Evolutionary conservation across 2,113 vertebrate genomes (phyloP), one percentile per base, ranked within the genome.

Genomic region (Myxocyprinus asiaticus): DNA sequence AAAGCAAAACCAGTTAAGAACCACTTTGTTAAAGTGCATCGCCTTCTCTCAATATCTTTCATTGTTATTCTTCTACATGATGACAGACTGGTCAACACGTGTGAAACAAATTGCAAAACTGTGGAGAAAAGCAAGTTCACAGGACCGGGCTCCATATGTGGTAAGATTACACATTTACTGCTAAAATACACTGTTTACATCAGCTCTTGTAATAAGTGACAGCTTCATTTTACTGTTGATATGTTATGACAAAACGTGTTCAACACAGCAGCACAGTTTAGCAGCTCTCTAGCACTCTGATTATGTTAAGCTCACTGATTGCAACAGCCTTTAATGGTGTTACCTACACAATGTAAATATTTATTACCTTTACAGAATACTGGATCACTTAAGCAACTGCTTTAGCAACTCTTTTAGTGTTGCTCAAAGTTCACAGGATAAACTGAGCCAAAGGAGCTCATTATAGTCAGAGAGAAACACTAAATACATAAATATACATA

Each of bases 51-150:
- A 62, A 50, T 48, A 22, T 6, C 58, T 11, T 9, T 22, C 6
- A 63, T 4, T 4, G 58, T 9, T 45, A 81, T 70, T 63, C 44
- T 42, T 70, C 17, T 71, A 12, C 42, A n/a, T 7, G 7, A 68
- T 61, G 9, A 6, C n/a, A 99, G 98, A 98, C 58, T 99, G 97
- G 98, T 88, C 96, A 61, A 96, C 95, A 5, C 92, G 98, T 90
- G 95, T 98, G 83, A 99, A 99, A 81, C 98, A 99, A 81, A 99
- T 99, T 47, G 95, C 97, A 59, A 99, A 99, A 77, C 85, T 99
- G 61, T 99, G 98, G 97, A 96, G 98, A 85, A 99, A 99, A 87
- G 98, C 98, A 55, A 98, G 96, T 80, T 96, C 98, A 0, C 96
- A 98, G 88, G 98, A 99, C 88, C 89, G 97, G 84, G 95, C 96